phyloP scores from a whole-genome alignment of 30 jellyfish, hydroid and myxozoan species.

The Hydractinia echinata region DNA sequence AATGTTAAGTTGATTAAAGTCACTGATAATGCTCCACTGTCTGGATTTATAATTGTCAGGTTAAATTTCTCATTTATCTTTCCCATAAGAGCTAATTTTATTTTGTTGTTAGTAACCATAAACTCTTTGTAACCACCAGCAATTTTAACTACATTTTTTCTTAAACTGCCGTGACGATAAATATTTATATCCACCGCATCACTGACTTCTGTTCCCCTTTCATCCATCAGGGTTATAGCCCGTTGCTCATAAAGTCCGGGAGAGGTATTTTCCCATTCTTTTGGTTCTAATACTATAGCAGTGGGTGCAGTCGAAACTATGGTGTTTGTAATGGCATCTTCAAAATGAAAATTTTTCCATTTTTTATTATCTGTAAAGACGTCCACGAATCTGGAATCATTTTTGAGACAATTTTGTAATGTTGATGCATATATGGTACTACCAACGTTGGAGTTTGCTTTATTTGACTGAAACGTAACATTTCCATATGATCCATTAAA shows the following conservation, averaged over 20 bases:
- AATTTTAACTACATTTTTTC: too few relatives aligned
- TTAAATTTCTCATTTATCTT: background rate
- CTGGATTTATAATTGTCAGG: background rate
- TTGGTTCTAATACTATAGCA: background rate
- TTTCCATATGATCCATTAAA: background rate
- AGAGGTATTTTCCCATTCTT: background rate
- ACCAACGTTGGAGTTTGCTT: conserved; percentile 18
- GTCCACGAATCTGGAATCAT: background rate
- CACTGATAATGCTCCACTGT: background rate
- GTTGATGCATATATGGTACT: conserved; percentile 33
- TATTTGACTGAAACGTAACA: background rate
- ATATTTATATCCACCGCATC: conserved; percentile 1
- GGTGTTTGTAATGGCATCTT: background rate
- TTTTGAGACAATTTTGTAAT: conserved; percentile 3
- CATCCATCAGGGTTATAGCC: conserved; percentile 1
- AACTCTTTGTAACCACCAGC: too few relatives aligned
- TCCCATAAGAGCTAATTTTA: too few relatives aligned
- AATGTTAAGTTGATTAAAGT: background rate
- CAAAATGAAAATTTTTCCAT: conserved; percentile 21
- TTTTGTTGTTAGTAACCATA: too few relatives aligned
- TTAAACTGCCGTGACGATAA: too few relatives aligned
- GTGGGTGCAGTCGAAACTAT: conserved; percentile 15
- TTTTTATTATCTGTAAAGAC: background rate
- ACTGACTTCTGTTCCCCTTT: background rate
- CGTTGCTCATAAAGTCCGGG: background rate